phyloP scores from a whole-genome alignment of 1,140 invertebrate genomes.

The Asobara japonica region DNA sequence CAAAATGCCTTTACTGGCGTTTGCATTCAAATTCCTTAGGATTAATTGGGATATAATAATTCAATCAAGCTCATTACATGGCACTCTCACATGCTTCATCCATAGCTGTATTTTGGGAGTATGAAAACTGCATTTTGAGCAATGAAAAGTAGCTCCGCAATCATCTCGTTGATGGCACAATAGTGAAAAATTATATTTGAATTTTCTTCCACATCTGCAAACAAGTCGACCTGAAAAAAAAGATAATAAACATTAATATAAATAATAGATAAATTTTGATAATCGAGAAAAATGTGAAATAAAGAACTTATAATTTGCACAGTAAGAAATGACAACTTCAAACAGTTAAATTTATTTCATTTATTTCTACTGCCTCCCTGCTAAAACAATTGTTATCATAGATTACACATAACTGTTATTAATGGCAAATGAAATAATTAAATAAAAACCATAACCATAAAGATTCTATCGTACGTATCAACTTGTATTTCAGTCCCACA shows the following conservation, averaged over 20 bases:
- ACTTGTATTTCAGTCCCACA: constrained; percentile 28
- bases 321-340: background rate
- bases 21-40: no score
- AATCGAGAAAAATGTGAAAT: background rate
- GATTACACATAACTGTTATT: constrained; percentile 50
- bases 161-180: constrained; percentile 45
- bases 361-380: constrained; percentile 35
- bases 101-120: constrained; percentile 38
- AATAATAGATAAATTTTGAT: no score
- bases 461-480: constrained; percentile 38
- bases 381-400: constrained; percentile 55
- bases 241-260: constrained; percentile 26
- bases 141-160: constrained; percentile 40
- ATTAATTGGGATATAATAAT: no score
- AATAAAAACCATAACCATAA: constrained; percentile 48
- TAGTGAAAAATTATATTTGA: constrained; percentile 45
- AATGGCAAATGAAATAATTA: constrained; percentile 44
- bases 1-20: no score
- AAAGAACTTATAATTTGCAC: background rate
- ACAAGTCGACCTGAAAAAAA: constrained; percentile 51
- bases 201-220: constrained; percentile 46
- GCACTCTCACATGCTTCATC: constrained; percentile 31
- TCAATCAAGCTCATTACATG: background rate
- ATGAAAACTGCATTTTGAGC: constrained; percentile 40
- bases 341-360: constrained; percentile 1